Evolutionary conservation across 2,113 vertebrate genomes (phyloP), one percentile per base, ranked within the genome.

Genomic region (Circaetus gallicus): DNA sequence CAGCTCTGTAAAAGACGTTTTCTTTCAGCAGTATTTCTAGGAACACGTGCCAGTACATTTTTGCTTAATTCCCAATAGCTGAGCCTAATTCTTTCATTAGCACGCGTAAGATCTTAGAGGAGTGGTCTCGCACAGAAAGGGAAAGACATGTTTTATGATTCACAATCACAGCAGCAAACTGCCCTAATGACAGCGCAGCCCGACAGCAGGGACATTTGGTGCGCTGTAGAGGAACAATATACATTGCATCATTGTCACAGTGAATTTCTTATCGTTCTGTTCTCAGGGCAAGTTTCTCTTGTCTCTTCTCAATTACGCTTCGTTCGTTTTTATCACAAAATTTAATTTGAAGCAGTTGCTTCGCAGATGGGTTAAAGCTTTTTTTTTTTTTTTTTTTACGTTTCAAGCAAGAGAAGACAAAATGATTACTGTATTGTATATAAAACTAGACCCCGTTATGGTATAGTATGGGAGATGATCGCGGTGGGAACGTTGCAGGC

Each of bases 331-430:
- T 76, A 91, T 56, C 93, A 84, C 83, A 50, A 85, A 78, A 81
- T 89, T 88, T 59, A 32, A 97, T 94, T 96, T 19, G 66, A 96
- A 91, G 83, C 63, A 66, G 59, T 88, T n/a, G 2, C 62, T 89
- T 96, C 34, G 14, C 93, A 97, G 97, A 94, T 93, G 90, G 89
- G 43, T 43, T 95, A 25, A 78, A 91, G 61, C 24, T 6, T 69
- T n/a, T 66, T 62, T n/a, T 24, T 10, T 2, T 16, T 52, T 26
- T 20, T 32, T 31, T n/a, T 81, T 70, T 4, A 55, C 1, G 8
- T 93, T 97, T 55, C 31, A 80, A 93, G 86, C 50, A 73, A 53
- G 4, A 13, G 86, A 82, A 92, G 65, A 85, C 34, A 56, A 88
- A 96, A 69, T 15, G 26, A 73, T 82, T 42, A 34, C 36, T 73